A percentile compares a stretch with the other conserved stretches of the same genome.
phyloP scores from a whole-genome alignment of 2,797 vertebrate genomes.

The Intellagama lesueurii region DNA sequence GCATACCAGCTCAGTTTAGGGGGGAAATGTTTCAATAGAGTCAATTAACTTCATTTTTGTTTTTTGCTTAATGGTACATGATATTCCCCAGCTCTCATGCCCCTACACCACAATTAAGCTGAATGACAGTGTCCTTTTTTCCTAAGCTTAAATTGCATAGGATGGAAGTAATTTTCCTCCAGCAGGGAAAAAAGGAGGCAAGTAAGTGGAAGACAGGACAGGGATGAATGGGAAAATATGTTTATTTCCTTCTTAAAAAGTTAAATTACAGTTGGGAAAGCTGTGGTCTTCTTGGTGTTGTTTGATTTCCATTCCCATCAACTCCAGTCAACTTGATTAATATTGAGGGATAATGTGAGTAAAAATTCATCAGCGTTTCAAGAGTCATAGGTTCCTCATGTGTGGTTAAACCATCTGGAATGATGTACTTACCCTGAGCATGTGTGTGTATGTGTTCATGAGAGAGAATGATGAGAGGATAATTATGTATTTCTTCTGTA shows the following conservation, averaged over 20 bases:
- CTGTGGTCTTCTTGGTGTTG: background rate
- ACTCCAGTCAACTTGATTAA: background rate
- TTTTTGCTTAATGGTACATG: too few species aligned
- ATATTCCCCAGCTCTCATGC: background rate
- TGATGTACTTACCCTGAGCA: too few species aligned
- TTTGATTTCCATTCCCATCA: background rate
- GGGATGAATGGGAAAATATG: background rate
- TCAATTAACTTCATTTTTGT: too few species aligned
- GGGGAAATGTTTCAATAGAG: too few species aligned
- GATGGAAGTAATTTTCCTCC: background rate
- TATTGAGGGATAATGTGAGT: background rate
- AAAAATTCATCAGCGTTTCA: background rate
- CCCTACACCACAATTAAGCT: background rate
- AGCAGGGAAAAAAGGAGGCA: background rate
- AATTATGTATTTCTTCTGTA: background rate
- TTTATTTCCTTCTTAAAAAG: background rate
- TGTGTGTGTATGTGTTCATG: background rate
- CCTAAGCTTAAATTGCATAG: background rate
- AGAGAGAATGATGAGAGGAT: too few species aligned
- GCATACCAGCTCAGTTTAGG: too few species aligned
- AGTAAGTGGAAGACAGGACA: background rate
- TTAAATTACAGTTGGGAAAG: background rate
- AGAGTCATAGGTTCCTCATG: too few species aligned
- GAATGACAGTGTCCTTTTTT: background rate
- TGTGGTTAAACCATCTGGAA: too few species aligned